Base-by-base conservation (phyloP, 1,140 invertebrate species). In the Caligus rogercresseyi region DNA sequence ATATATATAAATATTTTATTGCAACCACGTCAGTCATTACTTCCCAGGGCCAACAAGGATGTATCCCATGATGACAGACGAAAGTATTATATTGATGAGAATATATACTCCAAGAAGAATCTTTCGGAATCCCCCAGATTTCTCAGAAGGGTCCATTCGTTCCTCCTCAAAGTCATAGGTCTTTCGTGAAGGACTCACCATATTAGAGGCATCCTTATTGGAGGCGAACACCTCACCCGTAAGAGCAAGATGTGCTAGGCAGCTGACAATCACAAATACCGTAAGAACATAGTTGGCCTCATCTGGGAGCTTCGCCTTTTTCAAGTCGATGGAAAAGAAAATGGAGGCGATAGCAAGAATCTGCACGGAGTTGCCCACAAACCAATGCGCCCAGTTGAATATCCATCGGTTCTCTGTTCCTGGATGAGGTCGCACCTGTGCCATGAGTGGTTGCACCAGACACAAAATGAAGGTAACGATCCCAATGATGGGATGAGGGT, bases 331-430 rank as follows among this genome's bases (percentile, higher is more conserved):
- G 25, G 90, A 86, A 69, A 95, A 86, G 78, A 96, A 95, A 67
- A 96, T 87, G 59, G 89, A 85, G 3, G 89, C 81, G 75, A 95
- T 87, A 70, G 81, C 87, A 63, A 92, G 76, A 67, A 94, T 87
- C 71, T 92, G 88, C 1, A 89, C 90, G n/a, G 81, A 74, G 72
- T 93, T 95, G 54, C 92, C 92, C 66, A 89, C 80, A 52, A 87
- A 75, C 88, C 90, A 96, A 74, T 96, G 91, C 15, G 81, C 70
- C 91, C 91, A 96, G 73, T 98, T 98, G 76, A 96, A 95, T 58
- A 92, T 75, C 0, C 84, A 80, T 61, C 91, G 77, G 68, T 81
- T 83, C 1, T 82, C 78, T 52, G 85, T 83, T 56, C 83, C 84
- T 0, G 90, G 89, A 71, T 85, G 81, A 3, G 89, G 89, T 62